phyloP scores from a whole-genome alignment of 2,113 vertebrate species.

The Phoenicopterus ruber region DNA sequence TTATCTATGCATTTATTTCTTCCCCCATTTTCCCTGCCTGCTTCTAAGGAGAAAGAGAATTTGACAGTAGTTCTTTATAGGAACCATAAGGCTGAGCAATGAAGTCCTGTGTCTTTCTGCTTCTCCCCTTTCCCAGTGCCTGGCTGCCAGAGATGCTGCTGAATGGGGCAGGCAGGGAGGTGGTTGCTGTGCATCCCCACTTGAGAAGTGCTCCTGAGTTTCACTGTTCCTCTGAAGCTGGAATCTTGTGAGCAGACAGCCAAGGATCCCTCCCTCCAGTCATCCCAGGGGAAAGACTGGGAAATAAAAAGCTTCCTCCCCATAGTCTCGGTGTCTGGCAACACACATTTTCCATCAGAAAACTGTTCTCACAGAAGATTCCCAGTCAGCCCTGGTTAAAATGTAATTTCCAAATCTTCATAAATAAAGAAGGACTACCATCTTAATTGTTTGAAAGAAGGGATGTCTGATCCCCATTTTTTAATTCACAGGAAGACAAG shows the following conservation, averaged over 20 bases:
- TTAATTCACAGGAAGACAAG: not conserved
- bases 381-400: not conserved
- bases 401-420: not conserved
- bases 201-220: not conserved
- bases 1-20: not conserved
- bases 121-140: not conserved
- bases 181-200: not conserved
- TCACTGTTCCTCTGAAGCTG: not conserved
- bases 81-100: not conserved
- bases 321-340: not conserved
- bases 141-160: not conserved
- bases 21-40: not conserved
- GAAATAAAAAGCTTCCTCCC: not conserved
- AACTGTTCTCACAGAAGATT: not conserved
- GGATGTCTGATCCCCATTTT: not conserved
- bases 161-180: not conserved
- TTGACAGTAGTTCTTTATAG: not conserved
- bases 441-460: not conserved
- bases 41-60: not conserved
- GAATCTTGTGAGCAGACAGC: not conserved
- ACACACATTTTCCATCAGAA: not conserved
- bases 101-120: not conserved
- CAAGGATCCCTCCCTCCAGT: not conserved
- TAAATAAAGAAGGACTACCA: not conserved
- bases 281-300: not conserved